Conservation (phyloP, 2,888 invertebrate species). For the Cephus rjabovi region DNA sequence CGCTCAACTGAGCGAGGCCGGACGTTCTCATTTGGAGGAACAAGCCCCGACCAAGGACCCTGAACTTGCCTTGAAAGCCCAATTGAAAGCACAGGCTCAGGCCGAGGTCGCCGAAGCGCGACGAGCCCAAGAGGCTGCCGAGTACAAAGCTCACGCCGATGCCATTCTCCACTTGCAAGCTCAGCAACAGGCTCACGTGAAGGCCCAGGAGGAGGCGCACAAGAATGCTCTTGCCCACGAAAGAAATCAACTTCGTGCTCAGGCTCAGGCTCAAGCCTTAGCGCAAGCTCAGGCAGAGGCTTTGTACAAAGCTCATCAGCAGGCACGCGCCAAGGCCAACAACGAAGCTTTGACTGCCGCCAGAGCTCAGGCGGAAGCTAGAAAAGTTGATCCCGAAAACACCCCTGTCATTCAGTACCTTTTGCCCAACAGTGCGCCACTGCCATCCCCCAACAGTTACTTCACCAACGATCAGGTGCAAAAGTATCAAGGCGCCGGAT, state of each 20-base stretch:
- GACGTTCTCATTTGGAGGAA: constrained; percentile 51
- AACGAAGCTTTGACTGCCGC: constrained; percentile 54
- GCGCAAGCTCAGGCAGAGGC: constrained; percentile 62
- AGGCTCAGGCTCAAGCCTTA: constrained; percentile 59
- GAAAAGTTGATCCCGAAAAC: constrained; percentile 51
- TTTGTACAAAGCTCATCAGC: constrained; percentile 55
- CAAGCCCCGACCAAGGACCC: constrained; percentile 52
- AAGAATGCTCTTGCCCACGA: constrained; percentile 57
- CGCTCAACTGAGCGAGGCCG: constrained; percentile 59
- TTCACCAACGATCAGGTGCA: constrained; percentile 51
- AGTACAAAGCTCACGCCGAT: constrained; percentile 61
- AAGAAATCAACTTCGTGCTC: constrained; percentile 58
- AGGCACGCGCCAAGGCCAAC: constrained; percentile 54
- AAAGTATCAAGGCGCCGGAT: constrained; percentile 55
- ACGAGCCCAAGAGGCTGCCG: constrained; percentile 56
- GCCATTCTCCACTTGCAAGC: constrained; percentile 59
- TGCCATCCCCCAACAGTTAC: constrained; percentile 49
- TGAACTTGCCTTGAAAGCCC: constrained; percentile 55
- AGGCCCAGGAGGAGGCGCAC: constrained; percentile 59
- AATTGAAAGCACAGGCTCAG: constrained; percentile 54
- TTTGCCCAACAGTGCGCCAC: constrained; percentile 40
- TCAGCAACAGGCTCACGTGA: constrained; percentile 58
- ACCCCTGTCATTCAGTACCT: constrained; percentile 58
- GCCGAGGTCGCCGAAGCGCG: constrained; percentile 57
- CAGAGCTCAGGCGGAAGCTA: constrained; percentile 52